Evolutionary conservation across 1,140 invertebrate genomes (phyloP).

Genomic region (Mya arenaria): DNA sequence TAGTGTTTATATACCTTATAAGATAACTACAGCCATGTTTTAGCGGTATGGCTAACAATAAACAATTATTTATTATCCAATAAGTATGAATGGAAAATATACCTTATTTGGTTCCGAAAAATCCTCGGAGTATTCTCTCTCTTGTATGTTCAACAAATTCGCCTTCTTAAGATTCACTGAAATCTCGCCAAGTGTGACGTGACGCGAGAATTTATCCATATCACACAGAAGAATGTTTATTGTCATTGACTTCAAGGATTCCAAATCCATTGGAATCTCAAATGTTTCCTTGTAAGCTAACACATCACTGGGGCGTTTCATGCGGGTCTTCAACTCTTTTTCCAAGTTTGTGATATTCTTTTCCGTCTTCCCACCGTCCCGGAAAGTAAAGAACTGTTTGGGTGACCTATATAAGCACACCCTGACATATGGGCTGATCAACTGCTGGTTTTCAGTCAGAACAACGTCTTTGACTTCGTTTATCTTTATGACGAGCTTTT

Average conservation of each 20-base stretch:
- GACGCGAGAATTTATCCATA: constrained; percentile 83
- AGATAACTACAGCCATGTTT: too few species aligned
- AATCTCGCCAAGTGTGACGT: constrained; percentile 85
- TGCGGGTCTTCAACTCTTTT: constrained; percentile 74
- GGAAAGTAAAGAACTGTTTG: constrained; percentile 64
- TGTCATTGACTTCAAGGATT: constrained; percentile 76
- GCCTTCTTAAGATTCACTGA: constrained; percentile 83
- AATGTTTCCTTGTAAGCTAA: constrained; percentile 88
- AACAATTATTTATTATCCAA: too few species aligned
- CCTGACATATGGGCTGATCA: constrained; percentile 65
- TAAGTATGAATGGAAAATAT: too few species aligned
- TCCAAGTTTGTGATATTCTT: constrained; percentile 63
- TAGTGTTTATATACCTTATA: too few species aligned
- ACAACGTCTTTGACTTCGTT: constrained; percentile 23
- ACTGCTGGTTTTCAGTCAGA: constrained; percentile 45
- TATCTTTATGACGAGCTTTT: constrained; percentile 31
- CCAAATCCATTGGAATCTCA: constrained; percentile 84
- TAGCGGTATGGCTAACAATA: too few species aligned
- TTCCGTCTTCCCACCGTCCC: constrained; percentile 16
- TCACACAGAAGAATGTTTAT: constrained; percentile 85
- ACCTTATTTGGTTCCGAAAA: constrained; percentile 57
- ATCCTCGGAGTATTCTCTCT: constrained; percentile 58
- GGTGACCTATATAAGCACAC: constrained; percentile 63
- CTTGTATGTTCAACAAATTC: constrained; percentile 84
- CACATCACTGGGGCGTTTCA: constrained; percentile 84